These are phyloP conservation scores for Ellobius talpinus DNA, from an alignment of 2,113 vertebrate species.

Conservation along the genomic window DNA sequence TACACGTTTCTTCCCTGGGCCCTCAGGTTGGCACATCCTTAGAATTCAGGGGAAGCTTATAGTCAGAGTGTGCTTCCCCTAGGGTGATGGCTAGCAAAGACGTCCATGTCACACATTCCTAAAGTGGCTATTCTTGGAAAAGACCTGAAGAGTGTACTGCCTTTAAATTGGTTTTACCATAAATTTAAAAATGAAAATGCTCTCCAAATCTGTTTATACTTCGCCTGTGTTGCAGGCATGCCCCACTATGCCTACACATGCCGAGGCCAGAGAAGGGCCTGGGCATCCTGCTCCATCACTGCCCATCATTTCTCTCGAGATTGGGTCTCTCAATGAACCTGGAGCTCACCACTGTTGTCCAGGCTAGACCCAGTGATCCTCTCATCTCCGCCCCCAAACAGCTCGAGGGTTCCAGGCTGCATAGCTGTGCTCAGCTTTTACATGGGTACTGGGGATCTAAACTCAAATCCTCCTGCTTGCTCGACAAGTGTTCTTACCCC, in stretches of 20 bases:
- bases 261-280: neutral
- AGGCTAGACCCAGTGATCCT: neutral
- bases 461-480: no score
- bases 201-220: neutral
- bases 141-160: neutral
- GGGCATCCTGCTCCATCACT: no score
- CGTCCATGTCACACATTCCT: neutral
- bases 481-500: neutral
- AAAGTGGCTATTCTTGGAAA: neutral
- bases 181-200: neutral
- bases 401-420: neutral
- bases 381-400: neutral
- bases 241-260: neutral
- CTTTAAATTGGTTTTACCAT: neutral
- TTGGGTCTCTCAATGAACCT: neutral
- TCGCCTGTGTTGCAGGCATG: no score
- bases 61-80: neutral
- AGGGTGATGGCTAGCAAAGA: neutral
- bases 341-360: neutral
- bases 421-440: neutral
- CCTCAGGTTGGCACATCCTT: neutral
- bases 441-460: neutral
- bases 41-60: neutral
- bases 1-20: neutral
- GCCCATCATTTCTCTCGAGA: neutral